Evolutionary conservation across 1,140 invertebrate genomes (phyloP).

Genomic region (Dreissena polymorpha): DNA sequence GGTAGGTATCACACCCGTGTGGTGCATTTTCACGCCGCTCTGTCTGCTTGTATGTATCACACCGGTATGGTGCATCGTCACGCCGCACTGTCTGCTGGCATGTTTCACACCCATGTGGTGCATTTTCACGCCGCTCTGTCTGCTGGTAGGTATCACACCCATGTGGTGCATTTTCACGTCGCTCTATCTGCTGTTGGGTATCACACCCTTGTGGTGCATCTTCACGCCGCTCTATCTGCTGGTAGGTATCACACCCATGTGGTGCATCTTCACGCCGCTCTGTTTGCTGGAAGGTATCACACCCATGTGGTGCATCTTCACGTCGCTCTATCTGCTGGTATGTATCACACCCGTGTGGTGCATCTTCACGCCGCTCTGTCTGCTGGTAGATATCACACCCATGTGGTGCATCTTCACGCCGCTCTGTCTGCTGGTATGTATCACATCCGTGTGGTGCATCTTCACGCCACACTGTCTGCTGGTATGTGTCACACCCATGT

Average conservation of each 20-base stretch:
- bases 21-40: constrained; percentile 32
- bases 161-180: constrained; percentile 38
- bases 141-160: constrained; percentile 26
- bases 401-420: too few species aligned
- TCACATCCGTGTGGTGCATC: constrained; percentile 30
- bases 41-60: constrained; percentile 27
- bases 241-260: constrained; percentile 26
- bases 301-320: constrained; percentile 33
- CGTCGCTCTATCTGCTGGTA: constrained; percentile 24
- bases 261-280: constrained; percentile 32
- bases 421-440: constrained; percentile 20
- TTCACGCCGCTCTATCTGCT: constrained; percentile 19
- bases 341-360: constrained; percentile 33
- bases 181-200: constrained; percentile 19
- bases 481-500: constrained; percentile 28
- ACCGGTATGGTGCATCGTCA: constrained; percentile 29
- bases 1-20: constrained; percentile 28
- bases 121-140: constrained; percentile 22
- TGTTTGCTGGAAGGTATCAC: constrained; percentile 27
- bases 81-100: constrained; percentile 23
- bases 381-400: constrained; percentile 23
- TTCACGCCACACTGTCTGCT: constrained; percentile 24
- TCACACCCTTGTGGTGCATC: too few species aligned
- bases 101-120: constrained; percentile 37
- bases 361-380: constrained; percentile 22